A percentile compares a stretch with the other conserved stretches of the same genome.
phyloP scores from a whole-genome alignment of 2,888 invertebrate species.

The Odontothrips loti region DNA sequence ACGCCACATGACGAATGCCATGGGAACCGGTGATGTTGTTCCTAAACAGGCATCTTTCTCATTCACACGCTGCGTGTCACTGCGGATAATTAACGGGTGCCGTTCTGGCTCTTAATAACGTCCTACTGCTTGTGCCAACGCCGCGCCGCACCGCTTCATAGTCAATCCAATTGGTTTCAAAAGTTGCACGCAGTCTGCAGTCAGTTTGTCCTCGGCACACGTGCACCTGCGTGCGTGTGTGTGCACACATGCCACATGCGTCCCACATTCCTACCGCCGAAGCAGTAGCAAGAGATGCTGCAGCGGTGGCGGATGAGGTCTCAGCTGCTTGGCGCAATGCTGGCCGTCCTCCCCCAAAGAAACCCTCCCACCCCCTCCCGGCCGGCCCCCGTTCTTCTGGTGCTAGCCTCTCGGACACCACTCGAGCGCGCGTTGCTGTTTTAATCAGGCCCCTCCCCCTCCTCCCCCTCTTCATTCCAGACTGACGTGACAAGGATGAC shows the following conservation, averaged over 20 bases:
- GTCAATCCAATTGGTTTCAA: too few relatives aligned
- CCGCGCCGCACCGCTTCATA: too few relatives aligned
- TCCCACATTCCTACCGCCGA: not conserved
- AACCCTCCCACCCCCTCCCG: too few relatives aligned
- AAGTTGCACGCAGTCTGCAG: too few relatives aligned
- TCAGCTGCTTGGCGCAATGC: not conserved
- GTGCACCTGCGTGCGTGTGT: not conserved
- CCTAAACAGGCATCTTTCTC: too few relatives aligned
- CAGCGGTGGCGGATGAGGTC: constrained; percentile 23
- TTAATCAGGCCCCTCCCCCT: constrained; percentile 7
- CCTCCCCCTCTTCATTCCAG: not conserved
- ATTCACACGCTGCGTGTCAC: too few relatives aligned
- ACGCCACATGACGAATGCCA: too few relatives aligned
- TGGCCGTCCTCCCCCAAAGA: not conserved
- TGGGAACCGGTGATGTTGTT: too few relatives aligned
- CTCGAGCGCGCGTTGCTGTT: constrained; percentile 13
- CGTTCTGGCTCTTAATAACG: too few relatives aligned
- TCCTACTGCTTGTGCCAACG: too few relatives aligned
- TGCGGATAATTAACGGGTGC: too few relatives aligned
- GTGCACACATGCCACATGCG: not conserved
- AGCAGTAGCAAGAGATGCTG: not conserved
- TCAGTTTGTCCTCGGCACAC: too few relatives aligned
- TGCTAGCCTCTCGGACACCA: constrained; percentile 18
- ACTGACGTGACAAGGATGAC: constrained; percentile 1
- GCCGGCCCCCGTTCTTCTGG: not conserved